These are phyloP conservation scores for Gasterosteus aculeatus DNA, from an alignment of 2,113 vertebrate genomes.

Conservation along the genomic window DNA sequence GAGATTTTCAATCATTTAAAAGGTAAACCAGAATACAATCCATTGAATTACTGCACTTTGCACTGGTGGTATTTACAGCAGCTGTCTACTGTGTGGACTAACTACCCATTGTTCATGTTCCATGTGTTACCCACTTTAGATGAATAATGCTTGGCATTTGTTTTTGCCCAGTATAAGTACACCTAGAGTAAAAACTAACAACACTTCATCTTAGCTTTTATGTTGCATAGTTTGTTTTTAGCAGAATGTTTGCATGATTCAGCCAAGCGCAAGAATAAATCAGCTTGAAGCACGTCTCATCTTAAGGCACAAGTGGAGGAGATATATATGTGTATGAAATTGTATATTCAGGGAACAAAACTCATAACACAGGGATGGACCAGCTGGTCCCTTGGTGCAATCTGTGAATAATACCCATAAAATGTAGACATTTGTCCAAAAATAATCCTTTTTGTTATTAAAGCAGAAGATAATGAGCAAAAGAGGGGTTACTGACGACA, in stretches of 20 bases:
- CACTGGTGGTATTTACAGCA: slow-evolving; percentile 48
- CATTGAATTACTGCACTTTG: slow-evolving; percentile 65
- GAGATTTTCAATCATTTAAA: slow-evolving; percentile 36
- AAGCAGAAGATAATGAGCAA: slow-evolving; percentile 30
- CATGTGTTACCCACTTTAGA: slow-evolving; percentile 31
- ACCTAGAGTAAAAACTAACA: slow-evolving; percentile 21
- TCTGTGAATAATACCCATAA: slow-evolving; percentile 62
- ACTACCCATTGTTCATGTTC: slow-evolving; percentile 25
- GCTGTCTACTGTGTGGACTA: slow-evolving; percentile 40
- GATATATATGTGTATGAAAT: slow-evolving; percentile 44
- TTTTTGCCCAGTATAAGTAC: slow-evolving; percentile 36
- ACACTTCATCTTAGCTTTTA: slow-evolving; percentile 56
- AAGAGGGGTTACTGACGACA: slow-evolving; percentile 30
- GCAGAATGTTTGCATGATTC: slow-evolving; percentile 63
- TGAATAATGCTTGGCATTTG: slow-evolving; percentile 27
- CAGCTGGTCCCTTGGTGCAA: slow-evolving; percentile 66
- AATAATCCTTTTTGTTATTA: slow-evolving; percentile 27
- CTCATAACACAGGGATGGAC: slow-evolving; percentile 70
- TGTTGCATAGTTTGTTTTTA: slow-evolving; percentile 44
- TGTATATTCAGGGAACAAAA: slow-evolving; percentile 70
- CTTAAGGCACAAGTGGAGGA: slow-evolving; percentile 39
- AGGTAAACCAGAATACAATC: slow-evolving; percentile 30
- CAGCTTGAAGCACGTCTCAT: slow-evolving; percentile 48
- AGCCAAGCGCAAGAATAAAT: slow-evolving; percentile 61
- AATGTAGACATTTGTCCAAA: slow-evolving; percentile 54